Evolutionary conservation across 2,797 vertebrate genomes (phyloP), one percentile per base, ranked within the genome.

Genomic region (Neostethus bicornis): DNA sequence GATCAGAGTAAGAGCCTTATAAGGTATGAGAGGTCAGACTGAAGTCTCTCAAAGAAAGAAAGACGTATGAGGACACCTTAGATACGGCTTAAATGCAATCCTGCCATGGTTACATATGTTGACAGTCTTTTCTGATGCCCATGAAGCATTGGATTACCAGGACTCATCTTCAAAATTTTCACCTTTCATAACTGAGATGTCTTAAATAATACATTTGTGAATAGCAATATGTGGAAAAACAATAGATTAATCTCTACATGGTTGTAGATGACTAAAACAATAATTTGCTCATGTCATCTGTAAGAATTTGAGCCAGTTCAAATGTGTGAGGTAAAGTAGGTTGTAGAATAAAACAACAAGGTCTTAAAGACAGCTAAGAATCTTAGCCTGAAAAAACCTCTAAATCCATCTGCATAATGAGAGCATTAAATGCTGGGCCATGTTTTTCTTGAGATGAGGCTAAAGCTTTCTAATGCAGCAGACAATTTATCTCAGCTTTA

Each of bases 331-430:
- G 87, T 90, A 87, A 92, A 93, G 91, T 85, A 87, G 92, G 91
- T 92, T 92, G 92, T 87, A 89, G 83, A 85, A 78, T 85, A 81
- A 87, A 90, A 92, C 86, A 87, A 82, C 89, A 85, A 80, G 89
- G 86, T 87, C 86, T 93, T 93, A 91, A 86, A 87, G 81, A 80
- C 77, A 13, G 89, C 79, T 93, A 93, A 94, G 91, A 89, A 91
- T 90, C 91, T 95, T 95, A 93, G 93, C 93, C 93, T 88, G 86
- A 90, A 89, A 90, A 92, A 88, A 91, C 89, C 90, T 92, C 82
- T 84, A 92, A 90, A 92, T 92, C 92, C 91, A 83, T 87, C 73
- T 83, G 88, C 83, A 79, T 90, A 89, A 91, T 89, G 87, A 91
- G 89, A 84, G 64, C 86, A 85, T 13, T 29, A n/a, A 28, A 32